These are phyloP conservation scores for Amyelois transitella DNA, from an alignment of 1,140 invertebrate genomes.

Conservation along the genomic window DNA sequence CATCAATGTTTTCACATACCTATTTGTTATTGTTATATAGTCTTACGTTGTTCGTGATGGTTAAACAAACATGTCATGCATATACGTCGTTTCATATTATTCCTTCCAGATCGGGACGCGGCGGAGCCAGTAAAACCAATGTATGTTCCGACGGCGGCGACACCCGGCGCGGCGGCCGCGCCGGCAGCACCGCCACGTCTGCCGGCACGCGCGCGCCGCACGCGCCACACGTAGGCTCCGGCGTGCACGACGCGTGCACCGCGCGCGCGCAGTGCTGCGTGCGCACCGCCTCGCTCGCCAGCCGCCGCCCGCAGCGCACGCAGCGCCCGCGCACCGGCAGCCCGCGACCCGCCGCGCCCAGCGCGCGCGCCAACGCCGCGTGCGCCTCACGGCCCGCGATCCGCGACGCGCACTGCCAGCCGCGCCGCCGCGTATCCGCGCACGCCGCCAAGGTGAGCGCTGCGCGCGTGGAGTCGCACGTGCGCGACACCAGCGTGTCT, in stretches of 20 bases:
- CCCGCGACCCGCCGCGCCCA: slow-evolving; percentile 30
- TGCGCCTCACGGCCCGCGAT: slow-evolving; percentile 35
- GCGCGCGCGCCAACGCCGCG: slow-evolving; percentile 38
- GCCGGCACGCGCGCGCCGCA: slow-evolving; percentile 29
- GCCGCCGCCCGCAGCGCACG: slow-evolving; percentile 21
- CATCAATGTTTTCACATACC: too few relatives aligned
- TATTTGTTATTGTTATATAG: too few relatives aligned
- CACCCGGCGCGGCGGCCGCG: slow-evolving; percentile 7
- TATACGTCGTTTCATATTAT: slow-evolving; percentile 21
- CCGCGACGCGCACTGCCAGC: slow-evolving; percentile 30
- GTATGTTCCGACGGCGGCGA: slow-evolving; percentile 29
- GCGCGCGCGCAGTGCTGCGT: slow-evolving; percentile 40
- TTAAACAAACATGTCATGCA: not conserved
- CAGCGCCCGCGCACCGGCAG: slow-evolving; percentile 33
- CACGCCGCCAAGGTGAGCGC: slow-evolving; percentile 32
- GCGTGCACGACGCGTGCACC: slow-evolving; percentile 29
- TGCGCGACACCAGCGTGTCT: slow-evolving; percentile 28
- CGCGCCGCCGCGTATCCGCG: slow-evolving; percentile 20
- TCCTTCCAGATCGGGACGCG: slow-evolving; percentile 61
- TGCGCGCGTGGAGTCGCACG: slow-evolving; percentile 29
- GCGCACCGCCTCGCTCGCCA: slow-evolving; percentile 21
- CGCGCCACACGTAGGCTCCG: slow-evolving; percentile 19
- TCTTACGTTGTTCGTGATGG: not conserved
- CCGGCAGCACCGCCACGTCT: slow-evolving; percentile 11
- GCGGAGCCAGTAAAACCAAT: slow-evolving; percentile 47